phyloP scores from a whole-genome alignment of 2,797 vertebrate genomes.

The Hafferia zeledoni region DNA sequence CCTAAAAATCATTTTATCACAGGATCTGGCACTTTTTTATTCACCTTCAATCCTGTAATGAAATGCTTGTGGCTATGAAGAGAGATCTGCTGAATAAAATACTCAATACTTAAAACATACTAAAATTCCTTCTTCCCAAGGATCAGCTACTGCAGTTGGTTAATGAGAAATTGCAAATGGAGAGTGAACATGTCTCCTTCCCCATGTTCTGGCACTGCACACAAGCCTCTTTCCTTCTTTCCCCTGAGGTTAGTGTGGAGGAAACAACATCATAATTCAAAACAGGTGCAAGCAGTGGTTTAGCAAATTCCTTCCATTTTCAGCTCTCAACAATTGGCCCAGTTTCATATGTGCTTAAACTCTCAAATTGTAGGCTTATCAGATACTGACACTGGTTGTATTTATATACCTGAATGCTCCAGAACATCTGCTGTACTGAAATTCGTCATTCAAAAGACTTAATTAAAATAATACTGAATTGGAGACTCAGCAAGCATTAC shows the following conservation, averaged over 20 bases:
- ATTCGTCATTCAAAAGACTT: slow-evolving; percentile 59
- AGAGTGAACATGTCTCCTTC: background rate
- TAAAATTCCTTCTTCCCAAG: background rate
- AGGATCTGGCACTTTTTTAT: background rate
- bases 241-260: background rate
- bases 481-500: slow-evolving; percentile 48
- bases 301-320: slow-evolving; percentile 48
- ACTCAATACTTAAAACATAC: background rate
- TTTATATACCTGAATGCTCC: slow-evolving; percentile 69
- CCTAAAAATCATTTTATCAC: background rate
- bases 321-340: slow-evolving; percentile 31
- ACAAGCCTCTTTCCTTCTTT: background rate
- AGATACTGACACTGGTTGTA: slow-evolving; percentile 16
- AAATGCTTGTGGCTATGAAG: background rate
- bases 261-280: slow-evolving; percentile 32
- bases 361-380: slow-evolving; percentile 19
- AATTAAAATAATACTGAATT: slow-evolving; percentile 67
- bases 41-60: background rate
- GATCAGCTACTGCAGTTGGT: background rate
- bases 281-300: slow-evolving; percentile 31
- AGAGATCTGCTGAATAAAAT: background rate
- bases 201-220: background rate
- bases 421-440: slow-evolving; percentile 67
- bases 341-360: background rate
- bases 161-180: slow-evolving; percentile 6